Evolutionary conservation across 2,888 invertebrate species (phyloP).

Genomic region (Micropterix aruncella): DNA sequence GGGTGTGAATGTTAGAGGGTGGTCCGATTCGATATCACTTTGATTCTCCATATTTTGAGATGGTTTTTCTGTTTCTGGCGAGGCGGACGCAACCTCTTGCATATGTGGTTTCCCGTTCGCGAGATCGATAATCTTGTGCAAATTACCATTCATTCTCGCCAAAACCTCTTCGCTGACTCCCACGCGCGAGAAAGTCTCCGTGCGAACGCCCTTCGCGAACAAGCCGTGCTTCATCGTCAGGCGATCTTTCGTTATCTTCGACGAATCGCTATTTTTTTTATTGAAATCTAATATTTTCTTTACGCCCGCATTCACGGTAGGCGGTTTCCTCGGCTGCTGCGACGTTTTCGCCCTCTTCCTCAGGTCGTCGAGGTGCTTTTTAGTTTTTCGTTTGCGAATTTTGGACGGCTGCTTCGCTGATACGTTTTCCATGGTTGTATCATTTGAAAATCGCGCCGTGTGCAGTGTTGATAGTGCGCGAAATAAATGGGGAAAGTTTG

Average conservation of each 20-base stretch:
- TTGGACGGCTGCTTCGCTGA: background rate
- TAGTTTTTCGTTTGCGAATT: conserved; percentile 21
- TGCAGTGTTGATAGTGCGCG: too few species aligned
- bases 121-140: conserved; percentile 12
- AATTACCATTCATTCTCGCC: conserved; percentile 12
- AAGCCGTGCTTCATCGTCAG: conserved; percentile 21
- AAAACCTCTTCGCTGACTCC: conserved; percentile 16
- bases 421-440: background rate
- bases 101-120: conserved; percentile 8
- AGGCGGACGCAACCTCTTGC: background rate
- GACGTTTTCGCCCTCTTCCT: conserved; percentile 21
- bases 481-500: too few species aligned
- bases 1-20: conserved; percentile 2
- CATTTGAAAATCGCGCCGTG: too few species aligned
- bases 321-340: too few species aligned
- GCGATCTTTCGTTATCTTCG: conserved; percentile 21
- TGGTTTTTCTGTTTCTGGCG: background rate
- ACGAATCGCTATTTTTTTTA: conserved; percentile 7
- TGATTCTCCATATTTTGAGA: background rate
- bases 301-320: conserved; percentile 9
- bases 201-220: conserved; percentile 24
- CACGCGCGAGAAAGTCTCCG: conserved; percentile 26
- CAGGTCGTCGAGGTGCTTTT: conserved; percentile 26
- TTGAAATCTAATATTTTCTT: background rate
- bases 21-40: conserved; percentile 1